These are phyloP conservation scores for Gortyna flavago DNA, from an alignment of 2,888 invertebrate genomes.

Conservation along the genomic window DNA sequence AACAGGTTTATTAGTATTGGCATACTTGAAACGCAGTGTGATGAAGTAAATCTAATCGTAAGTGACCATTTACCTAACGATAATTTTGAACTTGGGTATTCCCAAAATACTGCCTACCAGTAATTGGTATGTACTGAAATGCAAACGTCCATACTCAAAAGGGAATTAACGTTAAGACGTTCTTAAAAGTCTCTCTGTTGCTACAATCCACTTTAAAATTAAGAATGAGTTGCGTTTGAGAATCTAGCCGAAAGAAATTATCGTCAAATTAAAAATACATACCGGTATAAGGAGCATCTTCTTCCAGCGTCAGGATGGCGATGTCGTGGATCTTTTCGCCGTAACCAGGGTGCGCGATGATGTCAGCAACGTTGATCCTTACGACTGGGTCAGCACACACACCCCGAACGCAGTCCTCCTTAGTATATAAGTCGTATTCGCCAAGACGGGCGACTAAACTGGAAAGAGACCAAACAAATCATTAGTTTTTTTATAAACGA, in stretches of 20 bases:
- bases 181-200: background rate
- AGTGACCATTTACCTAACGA: background rate
- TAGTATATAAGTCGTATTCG: slow-evolving; percentile 75
- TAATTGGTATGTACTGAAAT: background rate
- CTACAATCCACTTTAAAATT: background rate
- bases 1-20: slow-evolving; percentile 18
- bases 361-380: slow-evolving; percentile 56
- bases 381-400: slow-evolving; percentile 66
- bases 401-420: slow-evolving; percentile 71
- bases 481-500: background rate
- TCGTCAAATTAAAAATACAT: slow-evolving; percentile 26
- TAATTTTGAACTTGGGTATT: no score
- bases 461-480: slow-evolving; percentile 25
- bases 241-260: background rate
- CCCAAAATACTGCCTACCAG: background rate
- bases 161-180: background rate
- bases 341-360: slow-evolving; percentile 68
- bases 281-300: slow-evolving; percentile 75
- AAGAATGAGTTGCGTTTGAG: background rate
- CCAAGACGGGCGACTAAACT: slow-evolving; percentile 76
- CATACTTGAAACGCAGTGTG: background rate
- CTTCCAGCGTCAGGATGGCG: slow-evolving; percentile 71
- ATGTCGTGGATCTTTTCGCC: slow-evolving; percentile 71
- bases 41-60: background rate
- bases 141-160: background rate